Conservation (phyloP, 2,113 vertebrate species). For the Eubucco bourcierii region DNA sequence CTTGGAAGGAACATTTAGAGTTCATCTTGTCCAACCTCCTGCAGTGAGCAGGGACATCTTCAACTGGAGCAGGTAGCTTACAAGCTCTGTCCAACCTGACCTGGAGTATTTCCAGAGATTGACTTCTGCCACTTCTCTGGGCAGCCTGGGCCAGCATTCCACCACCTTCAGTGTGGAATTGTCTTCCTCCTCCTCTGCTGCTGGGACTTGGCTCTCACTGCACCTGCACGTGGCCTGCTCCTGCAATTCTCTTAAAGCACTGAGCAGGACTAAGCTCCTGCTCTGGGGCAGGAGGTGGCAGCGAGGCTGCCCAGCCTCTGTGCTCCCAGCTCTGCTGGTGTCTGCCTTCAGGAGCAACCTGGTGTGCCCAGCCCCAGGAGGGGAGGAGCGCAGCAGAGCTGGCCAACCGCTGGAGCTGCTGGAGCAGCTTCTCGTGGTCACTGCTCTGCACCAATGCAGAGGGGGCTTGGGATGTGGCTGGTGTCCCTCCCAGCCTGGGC, state of each 20-base stretch:
- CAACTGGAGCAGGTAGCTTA: too few species aligned
- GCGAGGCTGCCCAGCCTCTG: background rate
- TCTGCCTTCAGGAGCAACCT: background rate
- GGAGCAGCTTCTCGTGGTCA: accelerated
- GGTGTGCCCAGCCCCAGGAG: background rate
- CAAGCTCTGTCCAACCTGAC: too few species aligned
- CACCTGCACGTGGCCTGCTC: background rate
- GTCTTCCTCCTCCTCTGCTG: background rate
- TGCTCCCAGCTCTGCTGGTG: background rate
- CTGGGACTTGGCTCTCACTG: background rate
- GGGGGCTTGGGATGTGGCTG: accelerated
- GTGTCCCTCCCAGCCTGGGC: background rate
- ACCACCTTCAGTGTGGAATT: too few species aligned
- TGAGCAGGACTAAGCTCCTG: background rate
- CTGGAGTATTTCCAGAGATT: too few species aligned
- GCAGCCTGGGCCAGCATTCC: too few species aligned
- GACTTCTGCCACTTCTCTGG: too few species aligned
- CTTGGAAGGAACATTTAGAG: too few species aligned
- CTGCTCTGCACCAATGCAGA: accelerated
- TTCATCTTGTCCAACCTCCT: too few species aligned
- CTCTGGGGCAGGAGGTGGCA: background rate
- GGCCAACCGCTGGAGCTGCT: accelerated
- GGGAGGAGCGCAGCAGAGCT: background rate
- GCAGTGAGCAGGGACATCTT: too few species aligned
- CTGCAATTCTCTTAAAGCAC: background rate